phyloP scores from a whole-genome alignment of 1,140 invertebrate species.

The Andricus grossulariae region DNA sequence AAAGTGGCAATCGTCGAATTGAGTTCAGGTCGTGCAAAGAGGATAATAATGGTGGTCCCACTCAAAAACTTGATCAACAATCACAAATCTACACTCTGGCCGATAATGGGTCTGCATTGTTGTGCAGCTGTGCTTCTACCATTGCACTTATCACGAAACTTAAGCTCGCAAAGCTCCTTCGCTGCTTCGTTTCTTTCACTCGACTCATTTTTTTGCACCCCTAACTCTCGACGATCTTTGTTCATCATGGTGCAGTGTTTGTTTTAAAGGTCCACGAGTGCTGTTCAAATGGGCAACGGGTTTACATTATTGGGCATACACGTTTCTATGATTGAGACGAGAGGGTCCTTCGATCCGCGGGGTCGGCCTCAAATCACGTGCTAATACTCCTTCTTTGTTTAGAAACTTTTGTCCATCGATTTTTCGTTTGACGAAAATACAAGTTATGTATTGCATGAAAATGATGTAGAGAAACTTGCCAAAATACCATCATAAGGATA shows the following conservation, averaged over 20 bases:
- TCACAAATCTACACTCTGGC: background rate
- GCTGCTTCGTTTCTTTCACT: background rate
- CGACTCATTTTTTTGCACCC: constrained; percentile 15
- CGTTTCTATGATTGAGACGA: constrained; percentile 20
- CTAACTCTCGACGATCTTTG: constrained; percentile 17
- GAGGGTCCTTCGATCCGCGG: constrained; percentile 16
- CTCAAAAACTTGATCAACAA: constrained; percentile 23
- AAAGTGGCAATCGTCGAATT: constrained; percentile 29
- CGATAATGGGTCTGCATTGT: constrained; percentile 21
- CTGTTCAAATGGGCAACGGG: constrained; percentile 29
- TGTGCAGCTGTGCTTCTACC: constrained; percentile 3
- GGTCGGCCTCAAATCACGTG: constrained; percentile 18
- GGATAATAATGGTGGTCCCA: constrained; percentile 21
- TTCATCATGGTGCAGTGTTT: constrained; percentile 4
- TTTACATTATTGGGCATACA: constrained; percentile 31
- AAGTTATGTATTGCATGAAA: too few relatives aligned
- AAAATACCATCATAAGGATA: too few relatives aligned
- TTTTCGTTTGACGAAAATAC: background rate
- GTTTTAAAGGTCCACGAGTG: constrained; percentile 22
- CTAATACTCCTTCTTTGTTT: background rate
- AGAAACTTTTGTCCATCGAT: background rate
- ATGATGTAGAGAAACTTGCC: too few relatives aligned
- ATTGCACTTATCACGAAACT: background rate
- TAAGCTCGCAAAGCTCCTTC: constrained; percentile 17
- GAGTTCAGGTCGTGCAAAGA: background rate